Base-by-base conservation (phyloP, 92 coral and sea anemone genomes). In the Heliopora coerulea region DNA sequence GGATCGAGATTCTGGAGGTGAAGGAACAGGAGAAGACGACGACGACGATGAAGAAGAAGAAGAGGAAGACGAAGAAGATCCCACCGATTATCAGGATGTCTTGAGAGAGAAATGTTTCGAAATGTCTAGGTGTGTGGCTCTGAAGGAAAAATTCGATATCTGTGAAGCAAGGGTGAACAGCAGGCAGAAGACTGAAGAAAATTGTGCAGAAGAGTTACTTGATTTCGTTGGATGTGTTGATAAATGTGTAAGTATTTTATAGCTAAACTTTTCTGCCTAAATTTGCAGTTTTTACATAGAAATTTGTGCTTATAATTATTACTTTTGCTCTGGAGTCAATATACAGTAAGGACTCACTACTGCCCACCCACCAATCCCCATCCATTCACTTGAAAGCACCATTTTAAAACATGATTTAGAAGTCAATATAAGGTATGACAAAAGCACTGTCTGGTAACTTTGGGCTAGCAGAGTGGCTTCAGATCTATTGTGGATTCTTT, bases 141-240 rank as follows among this genome's bases (percentile, higher is more conserved):
- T 86, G 27, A 86, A 82, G 66, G 63, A 54, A 61, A 88, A 83
- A 29, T 78, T 90, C 49, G 87, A 81, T 29, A 59, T 23, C 7
- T 95, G 99, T 68, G 82, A 75, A 62, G 82, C 84, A 8, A 89
- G 99, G 59, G 99, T 95, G 44, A 75, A 67, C 60, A 72, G 91
- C 84, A 91, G 84, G 68, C 74, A 87, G 48, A 83, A 82, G 12
- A 95, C 99, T 0, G 90, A 89, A 46, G 99, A 95, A 65, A 91
- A 80, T 12, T 95, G 99, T 81, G 83, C 95, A 23, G 97, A 95
- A 78, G 99, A 95, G 74, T 63, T 95, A 73, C 85, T 95, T 77
- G 99, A 95, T 63, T 95, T 95, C 81, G 65, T 95, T 24, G 91
- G 91, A 59, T 95, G 99, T 29, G 85, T 81, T 65, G 99, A 95